These are phyloP conservation scores for Leucophenga varia DNA, from an alignment of 1,140 invertebrate genomes.

Conservation along the genomic window DNA sequence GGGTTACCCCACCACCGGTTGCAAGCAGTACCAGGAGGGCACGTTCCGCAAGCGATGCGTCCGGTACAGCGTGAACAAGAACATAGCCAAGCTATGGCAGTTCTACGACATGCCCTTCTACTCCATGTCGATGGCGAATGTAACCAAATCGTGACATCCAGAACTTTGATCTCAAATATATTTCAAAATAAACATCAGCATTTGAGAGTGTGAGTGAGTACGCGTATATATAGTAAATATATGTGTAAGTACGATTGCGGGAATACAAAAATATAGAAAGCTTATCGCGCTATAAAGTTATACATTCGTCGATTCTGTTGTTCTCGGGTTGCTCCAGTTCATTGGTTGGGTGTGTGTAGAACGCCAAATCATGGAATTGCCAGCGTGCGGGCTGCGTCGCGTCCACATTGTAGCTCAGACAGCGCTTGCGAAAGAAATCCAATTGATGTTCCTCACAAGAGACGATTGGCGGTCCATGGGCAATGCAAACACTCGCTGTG, in stretches of 20 bases:
- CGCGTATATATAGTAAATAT: no score
- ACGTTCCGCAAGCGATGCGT: constrained; percentile 57
- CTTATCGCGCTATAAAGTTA: no score
- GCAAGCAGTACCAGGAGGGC: constrained; percentile 56
- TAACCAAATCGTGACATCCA: no score
- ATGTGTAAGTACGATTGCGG: no score
- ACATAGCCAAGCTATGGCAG: constrained; percentile 58
- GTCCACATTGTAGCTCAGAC: constrained; percentile 60
- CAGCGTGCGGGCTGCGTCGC: constrained; percentile 55
- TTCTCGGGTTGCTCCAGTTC: no score
- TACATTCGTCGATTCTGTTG: no score
- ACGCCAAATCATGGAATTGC: constrained; percentile 64
- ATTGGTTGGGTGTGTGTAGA: constrained; percentile 55
- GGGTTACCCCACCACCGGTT: constrained; percentile 65
- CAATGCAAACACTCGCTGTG: constrained; percentile 67
- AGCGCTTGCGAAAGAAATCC: constrained; percentile 52
- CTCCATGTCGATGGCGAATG: no score
- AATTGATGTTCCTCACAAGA: constrained; percentile 58
- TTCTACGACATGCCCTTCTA: constrained; percentile 63
- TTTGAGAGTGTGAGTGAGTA: no score
- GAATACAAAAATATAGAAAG: no score
- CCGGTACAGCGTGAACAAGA: constrained; percentile 60
- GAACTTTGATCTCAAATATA: no score
- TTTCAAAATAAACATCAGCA: no score
- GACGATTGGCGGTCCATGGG: constrained; percentile 62